phyloP scores from a whole-genome alignment of 2,797 vertebrate genomes.

The Fistularia commersonii region DNA sequence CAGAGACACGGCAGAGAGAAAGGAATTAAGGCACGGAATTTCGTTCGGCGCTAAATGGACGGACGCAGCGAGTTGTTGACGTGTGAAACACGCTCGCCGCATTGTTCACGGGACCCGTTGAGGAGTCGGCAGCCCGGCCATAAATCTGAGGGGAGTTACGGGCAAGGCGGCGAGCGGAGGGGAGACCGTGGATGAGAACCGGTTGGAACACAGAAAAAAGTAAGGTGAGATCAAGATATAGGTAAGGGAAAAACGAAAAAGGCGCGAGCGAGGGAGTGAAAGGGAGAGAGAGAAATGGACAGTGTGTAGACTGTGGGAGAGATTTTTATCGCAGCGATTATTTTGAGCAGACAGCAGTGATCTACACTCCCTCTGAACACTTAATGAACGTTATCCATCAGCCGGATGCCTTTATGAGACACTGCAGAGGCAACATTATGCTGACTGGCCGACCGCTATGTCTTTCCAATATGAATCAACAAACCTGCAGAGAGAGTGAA shows the following conservation, averaged over 20 bases:
- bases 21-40: constrained; percentile 31
- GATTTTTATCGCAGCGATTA: constrained; percentile 64
- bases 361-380: constrained; percentile 50
- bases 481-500: constrained; percentile 40
- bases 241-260: constrained; percentile 11
- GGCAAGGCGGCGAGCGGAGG: not conserved
- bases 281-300: constrained; percentile 5
- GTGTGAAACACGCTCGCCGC: constrained; percentile 22
- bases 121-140: constrained; percentile 19
- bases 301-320: constrained; percentile 21
- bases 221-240: not conserved
- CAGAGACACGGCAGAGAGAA: constrained; percentile 29
- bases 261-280: not conserved
- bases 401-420: constrained; percentile 57
- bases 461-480: constrained; percentile 52
- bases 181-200: too few species aligned
- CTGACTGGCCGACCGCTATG: constrained; percentile 56
- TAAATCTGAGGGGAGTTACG: constrained; percentile 4
- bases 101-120: constrained; percentile 17
- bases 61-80: constrained; percentile 23
- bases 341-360: constrained; percentile 60
- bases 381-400: constrained; percentile 71
- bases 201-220: not conserved
- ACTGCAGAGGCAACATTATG: constrained; percentile 64
- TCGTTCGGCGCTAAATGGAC: constrained; percentile 7